Conservation (phyloP, 2,113 vertebrate genomes). For the Hippoglossus stenolepis region DNA sequence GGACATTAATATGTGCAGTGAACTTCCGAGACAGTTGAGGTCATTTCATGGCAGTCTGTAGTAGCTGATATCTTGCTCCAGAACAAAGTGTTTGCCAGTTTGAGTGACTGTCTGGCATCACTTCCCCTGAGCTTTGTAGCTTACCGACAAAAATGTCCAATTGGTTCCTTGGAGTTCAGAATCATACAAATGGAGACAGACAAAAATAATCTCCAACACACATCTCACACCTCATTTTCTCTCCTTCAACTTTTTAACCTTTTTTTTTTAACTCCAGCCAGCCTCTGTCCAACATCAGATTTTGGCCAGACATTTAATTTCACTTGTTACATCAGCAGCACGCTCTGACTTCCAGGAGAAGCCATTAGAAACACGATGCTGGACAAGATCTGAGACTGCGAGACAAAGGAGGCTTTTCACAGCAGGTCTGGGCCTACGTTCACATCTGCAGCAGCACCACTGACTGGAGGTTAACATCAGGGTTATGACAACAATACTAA, state of each 20-base stretch:
- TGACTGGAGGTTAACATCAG: background rate
- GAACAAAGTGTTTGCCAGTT: too few relatives aligned
- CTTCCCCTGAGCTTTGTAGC: background rate
- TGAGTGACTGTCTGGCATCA: too few relatives aligned
- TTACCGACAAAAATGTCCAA: background rate
- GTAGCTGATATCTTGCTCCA: too few relatives aligned
- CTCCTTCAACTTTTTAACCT: constrained; percentile 7
- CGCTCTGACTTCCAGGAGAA: constrained; percentile 48
- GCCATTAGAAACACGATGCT: constrained; percentile 54
- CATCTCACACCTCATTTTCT: constrained; percentile 18
- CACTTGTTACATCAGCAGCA: constrained; percentile 56
- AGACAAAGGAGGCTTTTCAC: constrained; percentile 69
- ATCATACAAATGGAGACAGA: background rate
- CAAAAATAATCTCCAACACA: background rate
- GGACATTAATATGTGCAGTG: background rate
- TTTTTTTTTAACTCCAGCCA: background rate
- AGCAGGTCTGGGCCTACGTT: background rate
- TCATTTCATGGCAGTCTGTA: background rate
- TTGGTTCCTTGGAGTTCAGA: too few relatives aligned
- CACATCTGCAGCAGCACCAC: constrained; percentile 1
- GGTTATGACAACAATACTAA: background rate
- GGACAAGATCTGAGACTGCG: constrained; percentile 37
- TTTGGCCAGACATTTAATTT: constrained; percentile 64
- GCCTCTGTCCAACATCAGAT: constrained; percentile 61
- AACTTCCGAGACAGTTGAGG: background rate